These are phyloP conservation scores for Odontophorus gujanensis DNA, from an alignment of 2,113 vertebrate genomes.

Conservation along the genomic window DNA sequence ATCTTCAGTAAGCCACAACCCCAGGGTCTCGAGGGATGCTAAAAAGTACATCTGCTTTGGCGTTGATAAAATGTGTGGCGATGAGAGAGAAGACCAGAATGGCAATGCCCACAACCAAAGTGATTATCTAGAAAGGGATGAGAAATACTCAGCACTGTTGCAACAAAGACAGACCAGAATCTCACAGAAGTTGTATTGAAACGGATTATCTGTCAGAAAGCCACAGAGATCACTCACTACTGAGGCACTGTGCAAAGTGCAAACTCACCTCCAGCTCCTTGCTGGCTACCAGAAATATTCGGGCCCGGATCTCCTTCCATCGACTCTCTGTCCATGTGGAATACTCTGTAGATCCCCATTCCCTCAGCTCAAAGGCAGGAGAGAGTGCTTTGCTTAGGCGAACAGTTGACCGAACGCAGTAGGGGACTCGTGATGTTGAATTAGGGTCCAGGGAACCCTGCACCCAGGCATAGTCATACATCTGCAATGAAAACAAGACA, in stretches of 20 bases:
- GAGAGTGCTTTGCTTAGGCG: conserved; percentile 82
- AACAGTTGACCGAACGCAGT: conserved; percentile 82
- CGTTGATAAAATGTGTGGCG: conserved; percentile 88
- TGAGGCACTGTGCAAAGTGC: accelerated
- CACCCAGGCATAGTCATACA: conserved; percentile 86
- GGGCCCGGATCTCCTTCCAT: conserved; percentile 89
- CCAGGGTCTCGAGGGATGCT: conserved; percentile 80
- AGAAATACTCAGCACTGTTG: neutral
- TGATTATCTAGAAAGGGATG: conserved; percentile 82
- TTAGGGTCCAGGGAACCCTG: conserved; percentile 82
- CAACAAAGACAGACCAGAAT: neutral
- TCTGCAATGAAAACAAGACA: conserved; percentile 61
- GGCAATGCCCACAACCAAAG: conserved; percentile 84
- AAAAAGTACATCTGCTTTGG: conserved; percentile 91
- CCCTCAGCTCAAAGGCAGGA: conserved; percentile 88
- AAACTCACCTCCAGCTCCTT: conserved; percentile 89
- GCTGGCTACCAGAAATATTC: conserved; percentile 93
- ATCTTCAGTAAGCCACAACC: conserved; percentile 85
- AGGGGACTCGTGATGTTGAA: conserved; percentile 63
- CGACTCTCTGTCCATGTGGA: conserved; percentile 97
- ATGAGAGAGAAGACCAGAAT: conserved; percentile 85
- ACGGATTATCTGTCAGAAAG: neutral
- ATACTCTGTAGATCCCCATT: conserved; percentile 87
- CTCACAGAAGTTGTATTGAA: accelerated
- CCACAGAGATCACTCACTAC: accelerated